These are phyloP conservation scores for Allophyes oxyacanthae DNA, from an alignment of 2,888 invertebrate species.

Conservation along the genomic window DNA sequence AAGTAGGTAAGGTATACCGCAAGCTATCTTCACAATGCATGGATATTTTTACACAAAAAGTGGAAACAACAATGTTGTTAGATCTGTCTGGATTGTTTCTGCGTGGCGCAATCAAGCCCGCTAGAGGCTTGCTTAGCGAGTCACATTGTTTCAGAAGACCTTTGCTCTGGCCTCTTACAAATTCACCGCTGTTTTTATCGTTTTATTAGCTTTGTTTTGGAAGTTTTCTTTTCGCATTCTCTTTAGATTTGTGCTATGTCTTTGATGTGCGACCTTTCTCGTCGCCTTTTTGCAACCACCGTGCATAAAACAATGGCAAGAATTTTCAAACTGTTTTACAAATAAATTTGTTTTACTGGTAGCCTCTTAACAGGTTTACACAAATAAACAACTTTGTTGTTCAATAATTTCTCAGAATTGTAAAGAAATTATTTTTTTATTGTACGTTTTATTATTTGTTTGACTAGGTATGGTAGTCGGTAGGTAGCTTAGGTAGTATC, in stretches of 20 bases:
- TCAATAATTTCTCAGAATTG: conserved; percentile 2
- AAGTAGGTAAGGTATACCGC: conserved; percentile 20
- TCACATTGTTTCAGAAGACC: conserved; percentile 78
- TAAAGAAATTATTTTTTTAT: conserved; percentile 4
- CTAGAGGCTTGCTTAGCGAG: conserved; percentile 66
- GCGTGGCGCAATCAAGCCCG: conserved; percentile 69
- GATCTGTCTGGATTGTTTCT: conserved; percentile 64
- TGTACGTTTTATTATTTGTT: conserved; percentile 3
- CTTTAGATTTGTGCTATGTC: conserved; percentile 70
- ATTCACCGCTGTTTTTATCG: conserved; percentile 78
- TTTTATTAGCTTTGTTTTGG: conserved; percentile 81
- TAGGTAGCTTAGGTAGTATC: too few species aligned
- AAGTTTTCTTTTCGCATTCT: conserved; percentile 73
- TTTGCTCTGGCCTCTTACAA: conserved; percentile 74
- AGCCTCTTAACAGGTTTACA: conserved; percentile 40
- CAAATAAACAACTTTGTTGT: conserved; percentile 28
- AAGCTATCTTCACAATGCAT: conserved; percentile 30
- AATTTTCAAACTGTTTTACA: conserved; percentile 47
- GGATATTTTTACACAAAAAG: conserved; percentile 49
- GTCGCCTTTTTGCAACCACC: conserved; percentile 49
- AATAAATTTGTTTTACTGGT: conserved; percentile 44
- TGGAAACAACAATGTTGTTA: conserved; percentile 60
- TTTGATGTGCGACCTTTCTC: conserved; percentile 70
- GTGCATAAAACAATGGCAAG: conserved; percentile 51
- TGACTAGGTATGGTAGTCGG: too few species aligned